These are phyloP conservation scores for Andrena minutula DNA, from an alignment of 2,888 invertebrate genomes.

Conservation along the genomic window DNA sequence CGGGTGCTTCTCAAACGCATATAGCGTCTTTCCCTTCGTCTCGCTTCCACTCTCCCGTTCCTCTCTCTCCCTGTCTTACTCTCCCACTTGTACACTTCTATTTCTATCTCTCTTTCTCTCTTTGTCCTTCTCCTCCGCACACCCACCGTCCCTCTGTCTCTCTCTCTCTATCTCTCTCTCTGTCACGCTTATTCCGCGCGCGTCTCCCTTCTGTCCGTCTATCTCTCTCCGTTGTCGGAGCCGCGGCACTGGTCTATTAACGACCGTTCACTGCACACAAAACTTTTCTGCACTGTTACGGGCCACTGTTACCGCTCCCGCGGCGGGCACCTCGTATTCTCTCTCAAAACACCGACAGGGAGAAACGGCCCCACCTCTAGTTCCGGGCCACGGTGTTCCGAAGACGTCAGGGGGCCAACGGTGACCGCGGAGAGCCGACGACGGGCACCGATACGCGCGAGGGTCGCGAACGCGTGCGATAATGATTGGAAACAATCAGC, in stretches of 20 bases:
- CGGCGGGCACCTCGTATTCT: constrained; percentile 45
- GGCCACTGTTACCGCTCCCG: constrained; percentile 51
- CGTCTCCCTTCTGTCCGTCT: constrained; percentile 46
- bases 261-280: constrained; percentile 78
- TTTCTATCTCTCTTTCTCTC: constrained; percentile 40
- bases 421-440: constrained; percentile 7
- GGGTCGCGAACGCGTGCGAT: constrained; percentile 50
- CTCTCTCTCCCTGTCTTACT: constrained; percentile 24
- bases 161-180: constrained; percentile 31
- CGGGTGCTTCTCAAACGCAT: constrained; percentile 52
- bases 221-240: constrained; percentile 52
- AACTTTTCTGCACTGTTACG: constrained; percentile 70
- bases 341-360: not conserved
- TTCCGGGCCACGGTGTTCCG: too few species aligned
- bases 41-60: constrained; percentile 31
- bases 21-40: constrained; percentile 50
- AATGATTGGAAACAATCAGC: constrained; percentile 58
- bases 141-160: constrained; percentile 5
- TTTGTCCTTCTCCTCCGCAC: not conserved
- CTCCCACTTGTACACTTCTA: constrained; percentile 16
- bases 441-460: constrained; percentile 26
- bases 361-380: not conserved
- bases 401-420: constrained; percentile 1
- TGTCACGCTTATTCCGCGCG: constrained; percentile 1
- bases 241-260: constrained; percentile 76